Evolutionary conservation across 2,888 invertebrate species (phyloP).

Genomic region (Rambutsinella grinnellia): DNA sequence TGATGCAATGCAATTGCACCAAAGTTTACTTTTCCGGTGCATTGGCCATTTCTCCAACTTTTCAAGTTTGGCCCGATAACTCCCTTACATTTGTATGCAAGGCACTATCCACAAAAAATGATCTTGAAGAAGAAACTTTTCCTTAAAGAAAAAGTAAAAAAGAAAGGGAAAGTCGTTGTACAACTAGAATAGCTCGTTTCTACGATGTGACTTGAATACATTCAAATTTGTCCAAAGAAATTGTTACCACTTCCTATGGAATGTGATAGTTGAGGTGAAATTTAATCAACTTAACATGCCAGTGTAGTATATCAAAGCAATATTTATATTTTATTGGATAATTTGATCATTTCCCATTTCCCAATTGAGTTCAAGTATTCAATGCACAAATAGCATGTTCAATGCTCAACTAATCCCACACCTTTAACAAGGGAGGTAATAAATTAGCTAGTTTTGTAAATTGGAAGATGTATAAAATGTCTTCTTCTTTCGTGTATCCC

Average conservation of each 20-base stretch:
- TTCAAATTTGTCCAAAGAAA: neutral
- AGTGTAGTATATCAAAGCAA: neutral
- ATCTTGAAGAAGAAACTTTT: neutral
- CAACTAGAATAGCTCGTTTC: neutral
- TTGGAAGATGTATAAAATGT: neutral
- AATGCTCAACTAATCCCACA: too few species aligned
- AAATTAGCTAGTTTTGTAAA: slow-evolving; percentile 17
- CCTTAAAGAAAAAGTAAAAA: neutral
- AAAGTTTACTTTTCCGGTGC: slow-evolving; percentile 3
- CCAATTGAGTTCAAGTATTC: neutral
- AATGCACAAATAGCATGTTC: neutral
- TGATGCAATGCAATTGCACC: neutral
- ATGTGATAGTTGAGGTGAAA: neutral
- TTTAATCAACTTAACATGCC: neutral
- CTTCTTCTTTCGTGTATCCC: slow-evolving; percentile 21
- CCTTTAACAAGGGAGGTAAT: slow-evolving; percentile 10
- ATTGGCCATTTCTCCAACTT: neutral
- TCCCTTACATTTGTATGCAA: neutral
- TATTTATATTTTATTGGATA: neutral
- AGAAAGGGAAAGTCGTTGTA: neutral
- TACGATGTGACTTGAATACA: neutral
- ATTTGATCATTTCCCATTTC: neutral
- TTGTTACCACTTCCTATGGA: neutral
- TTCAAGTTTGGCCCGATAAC: neutral
- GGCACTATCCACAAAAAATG: neutral